A percentile compares a stretch with the other conserved stretches of the same genome.
These are phyloP conservation scores for Pseudomyrmex pallidus DNA, from an alignment of 1,140 invertebrate species.

Conservation along the genomic window DNA sequence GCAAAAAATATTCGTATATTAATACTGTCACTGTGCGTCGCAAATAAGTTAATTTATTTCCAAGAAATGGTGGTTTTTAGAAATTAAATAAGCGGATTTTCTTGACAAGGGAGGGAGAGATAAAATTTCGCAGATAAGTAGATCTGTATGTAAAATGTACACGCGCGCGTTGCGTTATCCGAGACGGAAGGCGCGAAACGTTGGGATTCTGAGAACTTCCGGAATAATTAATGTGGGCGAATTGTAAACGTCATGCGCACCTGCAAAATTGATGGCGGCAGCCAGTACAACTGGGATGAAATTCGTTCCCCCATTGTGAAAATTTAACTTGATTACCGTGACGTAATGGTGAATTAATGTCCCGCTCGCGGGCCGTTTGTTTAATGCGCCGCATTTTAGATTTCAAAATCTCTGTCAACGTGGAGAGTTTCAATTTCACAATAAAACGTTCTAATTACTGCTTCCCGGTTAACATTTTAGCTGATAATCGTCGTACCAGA, in stretches of 20 bases:
- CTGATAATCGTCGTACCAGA: slow-evolving; percentile 30
- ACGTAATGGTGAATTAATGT: slow-evolving; percentile 72
- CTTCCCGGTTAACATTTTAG: slow-evolving; percentile 32
- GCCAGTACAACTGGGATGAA: slow-evolving; percentile 60
- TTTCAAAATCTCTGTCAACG: slow-evolving; percentile 56
- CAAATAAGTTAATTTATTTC: too few relatives aligned
- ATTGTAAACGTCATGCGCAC: slow-evolving; percentile 72
- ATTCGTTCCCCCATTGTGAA: slow-evolving; percentile 73
- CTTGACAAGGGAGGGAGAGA: background rate
- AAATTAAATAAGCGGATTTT: background rate
- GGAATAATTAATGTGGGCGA: slow-evolving; percentile 70
- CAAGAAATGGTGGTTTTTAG: too few relatives aligned
- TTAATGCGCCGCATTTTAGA: slow-evolving; percentile 40
- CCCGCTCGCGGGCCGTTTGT: slow-evolving; percentile 39
- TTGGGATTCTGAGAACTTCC: slow-evolving; percentile 66
- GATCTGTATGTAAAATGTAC: slow-evolving; percentile 57
- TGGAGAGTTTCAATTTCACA: slow-evolving; percentile 49
- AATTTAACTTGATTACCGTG: slow-evolving; percentile 73
- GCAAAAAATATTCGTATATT: background rate
- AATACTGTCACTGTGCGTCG: too few relatives aligned
- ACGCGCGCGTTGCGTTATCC: slow-evolving; percentile 40
- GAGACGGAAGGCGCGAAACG: slow-evolving; percentile 54
- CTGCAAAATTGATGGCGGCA: slow-evolving; percentile 73
- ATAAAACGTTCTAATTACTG: slow-evolving; percentile 50
- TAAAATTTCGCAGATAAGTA: slow-evolving; percentile 27